Evolutionary conservation across 2,797 vertebrate genomes (phyloP).

Genomic region (Eurystomus glaucurus): DNA sequence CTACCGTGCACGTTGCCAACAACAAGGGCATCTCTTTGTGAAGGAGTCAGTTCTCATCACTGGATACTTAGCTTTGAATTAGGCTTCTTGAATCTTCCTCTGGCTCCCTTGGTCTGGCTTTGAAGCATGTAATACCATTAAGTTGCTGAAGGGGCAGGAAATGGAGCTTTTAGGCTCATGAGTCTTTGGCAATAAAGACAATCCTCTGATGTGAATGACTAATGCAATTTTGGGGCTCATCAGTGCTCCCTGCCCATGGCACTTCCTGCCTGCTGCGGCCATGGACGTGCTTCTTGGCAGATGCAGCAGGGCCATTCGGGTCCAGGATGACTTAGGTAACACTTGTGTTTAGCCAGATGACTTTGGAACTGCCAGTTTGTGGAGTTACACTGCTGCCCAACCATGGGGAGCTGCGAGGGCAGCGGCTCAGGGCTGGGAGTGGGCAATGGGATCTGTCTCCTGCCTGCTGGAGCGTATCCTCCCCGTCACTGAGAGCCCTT

Average conservation of each 20-base stretch:
- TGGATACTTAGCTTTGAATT: background rate
- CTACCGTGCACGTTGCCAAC: fast-evolving
- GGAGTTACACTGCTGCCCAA: fast-evolving
- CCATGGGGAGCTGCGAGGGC: fast-evolving
- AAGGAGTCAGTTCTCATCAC: background rate
- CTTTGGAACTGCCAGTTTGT: background rate
- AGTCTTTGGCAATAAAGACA: background rate
- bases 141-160: background rate
- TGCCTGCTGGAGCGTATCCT: background rate
- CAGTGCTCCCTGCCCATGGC: background rate
- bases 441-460: background rate
- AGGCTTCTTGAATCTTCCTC: background rate
- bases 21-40: background rate
- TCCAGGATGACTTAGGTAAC: background rate
- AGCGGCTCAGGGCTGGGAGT: fast-evolving
- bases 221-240: background rate
- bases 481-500: background rate
- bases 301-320: fast-evolving
- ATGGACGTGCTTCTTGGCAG: fast-evolving
- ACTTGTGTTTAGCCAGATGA: background rate
- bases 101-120: background rate
- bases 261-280: background rate
- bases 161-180: slow-evolving; percentile 1
- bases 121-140: background rate
- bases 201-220: background rate